A percentile compares a stretch with the other conserved stretches of the same genome.
Conservation (phyloP, 2,888 invertebrate species). For the Apamea crenata region DNA sequence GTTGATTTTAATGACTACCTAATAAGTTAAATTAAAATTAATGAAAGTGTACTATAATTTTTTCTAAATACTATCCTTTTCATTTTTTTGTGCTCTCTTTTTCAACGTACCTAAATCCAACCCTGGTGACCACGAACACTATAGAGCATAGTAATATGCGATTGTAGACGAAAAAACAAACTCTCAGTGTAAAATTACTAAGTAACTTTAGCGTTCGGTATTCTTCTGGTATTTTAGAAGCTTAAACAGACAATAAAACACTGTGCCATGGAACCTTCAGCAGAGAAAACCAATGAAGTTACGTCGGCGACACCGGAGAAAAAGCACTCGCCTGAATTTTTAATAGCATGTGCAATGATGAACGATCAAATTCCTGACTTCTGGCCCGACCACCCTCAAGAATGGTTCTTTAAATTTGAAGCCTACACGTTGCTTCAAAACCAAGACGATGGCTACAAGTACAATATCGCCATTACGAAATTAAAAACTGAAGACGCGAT, state of each 20-base stretch:
- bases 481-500: constrained; percentile 5
- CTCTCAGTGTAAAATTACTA: neutral
- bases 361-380: constrained; percentile 20
- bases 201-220: neutral
- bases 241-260: neutral
- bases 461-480: constrained; percentile 7
- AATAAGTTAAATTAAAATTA: too few relatives aligned
- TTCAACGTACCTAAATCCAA: too few relatives aligned
- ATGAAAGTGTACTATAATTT: too few relatives aligned
- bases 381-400: constrained; percentile 1
- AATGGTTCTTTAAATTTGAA: constrained; percentile 39
- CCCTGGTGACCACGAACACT: neutral
- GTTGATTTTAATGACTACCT: too few relatives aligned
- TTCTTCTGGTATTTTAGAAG: neutral
- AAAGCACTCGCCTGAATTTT: neutral
- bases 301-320: neutral
- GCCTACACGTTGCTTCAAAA: constrained; percentile 18
- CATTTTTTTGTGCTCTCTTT: too few relatives aligned
- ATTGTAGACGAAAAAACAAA: neutral
- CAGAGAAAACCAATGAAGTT: neutral
- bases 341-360: neutral
- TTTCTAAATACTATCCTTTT: too few relatives aligned
- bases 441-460: constrained; percentile 15
- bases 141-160: too few relatives aligned
- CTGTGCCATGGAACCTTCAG: constrained; percentile 6